Conservation (phyloP, 1,140 invertebrate species). For the Papilio xuthus region DNA sequence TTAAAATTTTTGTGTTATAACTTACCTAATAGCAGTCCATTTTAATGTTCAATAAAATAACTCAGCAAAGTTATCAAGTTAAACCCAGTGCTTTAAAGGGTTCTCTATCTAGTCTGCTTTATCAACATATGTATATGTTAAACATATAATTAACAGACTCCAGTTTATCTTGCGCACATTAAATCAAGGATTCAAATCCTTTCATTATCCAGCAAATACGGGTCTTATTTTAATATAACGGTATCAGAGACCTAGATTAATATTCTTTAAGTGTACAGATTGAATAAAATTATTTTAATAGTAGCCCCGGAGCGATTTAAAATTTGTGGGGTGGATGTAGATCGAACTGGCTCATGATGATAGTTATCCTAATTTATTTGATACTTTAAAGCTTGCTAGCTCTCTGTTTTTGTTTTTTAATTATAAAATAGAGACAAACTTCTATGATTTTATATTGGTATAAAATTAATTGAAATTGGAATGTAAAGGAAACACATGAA, state of each 20-base stretch:
- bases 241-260: conserved; percentile 21
- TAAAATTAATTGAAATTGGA: neutral
- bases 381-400: no score
- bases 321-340: neutral
- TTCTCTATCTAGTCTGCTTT: neutral
- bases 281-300: neutral
- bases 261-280: neutral
- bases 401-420: no score
- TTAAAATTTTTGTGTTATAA: no score
- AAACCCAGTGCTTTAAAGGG: conserved; percentile 1
- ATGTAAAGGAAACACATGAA: neutral
- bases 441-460: neutral
- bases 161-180: conserved; percentile 11
- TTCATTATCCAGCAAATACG: conserved; percentile 32
- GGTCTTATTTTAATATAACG: conserved; percentile 28
- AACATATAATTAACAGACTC: conserved; percentile 22
- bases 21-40: no score
- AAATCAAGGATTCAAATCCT: conserved; percentile 35
- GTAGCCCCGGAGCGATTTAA: neutral
- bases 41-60: no score
- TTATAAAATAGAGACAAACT: neutral
- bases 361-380: neutral
- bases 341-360: neutral
- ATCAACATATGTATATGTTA: conserved; percentile 19
- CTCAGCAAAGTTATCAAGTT: neutral